Base-by-base conservation (phyloP, 2,888 invertebrate genomes). In the Aphidius colemani region DNA sequence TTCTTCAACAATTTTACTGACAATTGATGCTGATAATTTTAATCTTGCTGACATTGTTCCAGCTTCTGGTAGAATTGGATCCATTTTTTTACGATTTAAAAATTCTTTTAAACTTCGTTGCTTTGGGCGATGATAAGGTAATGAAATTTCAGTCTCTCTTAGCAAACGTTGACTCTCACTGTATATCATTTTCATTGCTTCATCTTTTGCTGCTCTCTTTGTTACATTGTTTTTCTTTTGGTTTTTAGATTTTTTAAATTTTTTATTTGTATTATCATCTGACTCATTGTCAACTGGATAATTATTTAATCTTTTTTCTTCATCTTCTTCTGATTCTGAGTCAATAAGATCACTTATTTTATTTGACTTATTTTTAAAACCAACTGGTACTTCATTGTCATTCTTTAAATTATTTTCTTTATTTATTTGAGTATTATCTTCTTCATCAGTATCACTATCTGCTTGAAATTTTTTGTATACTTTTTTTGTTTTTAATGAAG, bases 121-220 rank as follows among this genome's bases (percentile, higher is more conserved):
- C 75, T 91, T 93, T 2, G 96, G 94, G 75, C 88, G 88, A 78
- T 96, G 95, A 79, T 96, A 96, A 0, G 96, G 96, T 46, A 96
- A 83, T 49, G 89, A 88, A 8, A 95, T 85, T 65, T 88, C 84
- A 13, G 89, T 88, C 78, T 95, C 93, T 70, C 96, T 85, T 8
- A 93, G 78, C 84, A 93, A 86, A 62, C 94, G 85, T 80, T 95
- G 94, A 0, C 92, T 91, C 82, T 94, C 94, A 79, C 94, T 93
- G 75, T 90, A 89, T 67, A 95, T 92, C 73, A 90, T 87, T 71
- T 88, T 88, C 85, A 90, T 88, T 65, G 90, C 89, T 72, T 89
- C 86, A 74, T 88, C 85, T 43, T 81, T 81, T 1, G 79, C 71
- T 61, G 74, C 75, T 70, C 80, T 73, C 41, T 64, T 59, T 5